These are phyloP conservation scores for Lynx canadensis DNA, from an alignment of 2,113 vertebrate genomes.

Conservation along the genomic window DNA sequence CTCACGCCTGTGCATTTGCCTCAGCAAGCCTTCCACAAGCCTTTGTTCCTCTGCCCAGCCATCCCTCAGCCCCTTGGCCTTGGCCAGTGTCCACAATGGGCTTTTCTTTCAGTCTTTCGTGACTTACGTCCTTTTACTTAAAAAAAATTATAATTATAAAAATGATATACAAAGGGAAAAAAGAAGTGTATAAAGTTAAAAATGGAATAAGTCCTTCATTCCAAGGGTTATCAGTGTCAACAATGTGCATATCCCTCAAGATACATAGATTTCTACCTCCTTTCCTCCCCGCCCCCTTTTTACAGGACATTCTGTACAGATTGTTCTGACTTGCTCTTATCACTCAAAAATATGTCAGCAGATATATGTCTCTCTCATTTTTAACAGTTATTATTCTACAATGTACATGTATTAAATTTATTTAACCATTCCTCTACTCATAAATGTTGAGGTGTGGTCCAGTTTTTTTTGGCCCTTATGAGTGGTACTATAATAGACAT, in stretches of 20 bases:
- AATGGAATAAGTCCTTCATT: background rate
- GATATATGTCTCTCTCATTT: background rate
- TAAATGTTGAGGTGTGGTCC: background rate
- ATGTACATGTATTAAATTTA: background rate
- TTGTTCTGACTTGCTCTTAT: background rate
- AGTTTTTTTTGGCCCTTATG: background rate
- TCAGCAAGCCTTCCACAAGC: background rate
- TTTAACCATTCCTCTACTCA: background rate
- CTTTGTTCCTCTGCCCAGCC: background rate
- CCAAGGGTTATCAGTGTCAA: background rate
- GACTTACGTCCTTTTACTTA: background rate
- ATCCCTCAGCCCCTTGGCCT: background rate
- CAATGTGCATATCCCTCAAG: background rate
- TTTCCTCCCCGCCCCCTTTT: background rate
- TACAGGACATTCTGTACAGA: background rate
- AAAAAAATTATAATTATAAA: background rate
- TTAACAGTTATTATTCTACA: slow-evolving; percentile 3
- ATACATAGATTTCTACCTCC: too few relatives aligned
- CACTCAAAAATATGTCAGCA: background rate
- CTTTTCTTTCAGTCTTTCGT: background rate
- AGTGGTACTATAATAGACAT: background rate
- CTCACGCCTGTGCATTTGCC: background rate
- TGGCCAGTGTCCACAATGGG: background rate
- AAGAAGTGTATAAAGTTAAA: background rate
- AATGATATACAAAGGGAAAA: background rate